Evolutionary conservation across 2,113 vertebrate genomes (phyloP).

Genomic region (Atrichornis clamosus): DNA sequence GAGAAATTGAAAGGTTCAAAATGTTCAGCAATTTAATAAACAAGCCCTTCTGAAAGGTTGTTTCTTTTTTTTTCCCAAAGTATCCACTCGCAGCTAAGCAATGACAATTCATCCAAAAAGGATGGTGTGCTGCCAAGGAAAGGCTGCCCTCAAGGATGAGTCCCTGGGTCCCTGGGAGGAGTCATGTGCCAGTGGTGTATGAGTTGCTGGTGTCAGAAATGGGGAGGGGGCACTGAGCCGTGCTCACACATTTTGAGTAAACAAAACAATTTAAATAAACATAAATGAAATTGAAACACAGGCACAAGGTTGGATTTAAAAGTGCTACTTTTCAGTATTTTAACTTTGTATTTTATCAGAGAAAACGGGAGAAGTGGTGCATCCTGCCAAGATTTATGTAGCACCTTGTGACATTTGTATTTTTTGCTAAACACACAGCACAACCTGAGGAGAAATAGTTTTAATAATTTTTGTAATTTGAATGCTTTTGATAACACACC

Average conservation of each 20-base stretch:
- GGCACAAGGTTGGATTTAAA: background rate
- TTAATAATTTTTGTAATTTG: background rate
- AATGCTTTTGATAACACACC: background rate
- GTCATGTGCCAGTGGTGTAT: fast-evolving
- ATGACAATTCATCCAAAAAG: background rate
- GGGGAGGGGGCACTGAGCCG: background rate
- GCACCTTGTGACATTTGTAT: background rate
- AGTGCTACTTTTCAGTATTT: background rate
- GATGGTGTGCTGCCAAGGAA: background rate
- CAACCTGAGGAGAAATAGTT: background rate
- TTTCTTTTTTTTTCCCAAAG: background rate
- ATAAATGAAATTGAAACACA: background rate
- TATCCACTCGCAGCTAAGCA: background rate
- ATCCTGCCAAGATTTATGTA: background rate
- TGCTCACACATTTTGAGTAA: background rate
- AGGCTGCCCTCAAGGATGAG: background rate
- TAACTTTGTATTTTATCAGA: background rate
- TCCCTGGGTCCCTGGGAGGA: background rate
- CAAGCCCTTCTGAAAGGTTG: background rate
- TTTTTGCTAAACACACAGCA: background rate
- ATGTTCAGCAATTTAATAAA: background rate
- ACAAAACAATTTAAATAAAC: background rate
- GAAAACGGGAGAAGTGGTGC: background rate
- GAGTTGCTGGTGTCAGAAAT: background rate
- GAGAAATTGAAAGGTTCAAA: constrained; percentile 7